These are phyloP conservation scores for Sitta carolinensis DNA, from an alignment of 2,797 vertebrate species.

Conservation along the genomic window DNA sequence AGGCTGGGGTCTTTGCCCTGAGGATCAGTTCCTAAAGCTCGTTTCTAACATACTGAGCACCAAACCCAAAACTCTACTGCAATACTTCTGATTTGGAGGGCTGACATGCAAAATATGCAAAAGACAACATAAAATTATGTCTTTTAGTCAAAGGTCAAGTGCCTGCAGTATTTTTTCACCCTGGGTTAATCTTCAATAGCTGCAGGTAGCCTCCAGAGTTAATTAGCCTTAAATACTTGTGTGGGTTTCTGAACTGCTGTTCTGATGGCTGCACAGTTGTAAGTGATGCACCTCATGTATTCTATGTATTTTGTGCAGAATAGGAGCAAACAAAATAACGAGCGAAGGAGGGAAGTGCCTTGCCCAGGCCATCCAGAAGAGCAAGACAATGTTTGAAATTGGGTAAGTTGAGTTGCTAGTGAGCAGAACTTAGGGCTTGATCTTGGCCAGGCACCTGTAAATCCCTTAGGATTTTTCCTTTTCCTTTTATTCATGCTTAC, in stretches of 20 bases:
- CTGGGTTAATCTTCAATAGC: neutral
- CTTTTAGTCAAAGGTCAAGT: neutral
- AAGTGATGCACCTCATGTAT: neutral
- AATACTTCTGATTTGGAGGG: neutral
- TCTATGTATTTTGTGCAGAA: constrained; percentile 69
- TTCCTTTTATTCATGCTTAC: neutral
- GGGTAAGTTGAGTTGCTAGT: constrained; percentile 81
- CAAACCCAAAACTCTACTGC: neutral
- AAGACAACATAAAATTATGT: neutral
- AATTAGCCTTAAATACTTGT: neutral
- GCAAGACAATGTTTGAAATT: constrained; percentile 86
- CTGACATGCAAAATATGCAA: neutral
- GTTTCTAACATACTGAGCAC: neutral
- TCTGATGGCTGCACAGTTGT: neutral
- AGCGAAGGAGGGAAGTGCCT: constrained; percentile 83
- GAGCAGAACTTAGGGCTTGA: neutral
- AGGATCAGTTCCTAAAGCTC: neutral
- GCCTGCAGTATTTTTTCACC: neutral
- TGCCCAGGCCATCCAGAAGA: constrained; percentile 86
- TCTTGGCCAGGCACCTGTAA: neutral
- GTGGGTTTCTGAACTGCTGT: neutral
- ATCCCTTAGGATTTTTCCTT: neutral
- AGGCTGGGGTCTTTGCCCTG: neutral
- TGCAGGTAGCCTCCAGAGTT: neutral
- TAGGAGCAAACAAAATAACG: constrained; percentile 91